A percentile compares a stretch with the other conserved stretches of the same genome.
Evolutionary conservation across 2,113 vertebrate species (phyloP).

Genomic region (Dissostichus mawsoni): DNA sequence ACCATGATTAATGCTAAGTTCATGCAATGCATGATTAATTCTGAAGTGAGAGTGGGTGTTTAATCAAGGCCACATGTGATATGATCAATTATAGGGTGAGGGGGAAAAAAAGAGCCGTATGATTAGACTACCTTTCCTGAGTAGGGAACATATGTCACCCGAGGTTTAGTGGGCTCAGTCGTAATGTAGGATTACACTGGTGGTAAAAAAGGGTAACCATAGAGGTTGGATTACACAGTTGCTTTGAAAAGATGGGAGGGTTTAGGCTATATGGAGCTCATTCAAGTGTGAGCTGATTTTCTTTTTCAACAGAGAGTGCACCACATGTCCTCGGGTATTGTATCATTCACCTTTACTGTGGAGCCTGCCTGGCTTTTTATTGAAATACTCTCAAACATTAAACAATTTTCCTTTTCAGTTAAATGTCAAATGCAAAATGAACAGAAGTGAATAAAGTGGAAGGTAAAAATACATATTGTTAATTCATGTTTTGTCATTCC

Average conservation of each 20-base stretch:
- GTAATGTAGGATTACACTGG: slow-evolving; percentile 62
- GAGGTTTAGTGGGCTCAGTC: slow-evolving; percentile 71
- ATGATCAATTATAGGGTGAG: slow-evolving; percentile 78
- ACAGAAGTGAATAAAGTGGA: not conserved
- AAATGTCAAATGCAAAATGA: not conserved
- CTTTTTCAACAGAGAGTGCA: slow-evolving; percentile 19
- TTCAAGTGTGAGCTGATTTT: slow-evolving; percentile 55
- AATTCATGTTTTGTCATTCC: not conserved
- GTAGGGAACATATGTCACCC: slow-evolving; percentile 73
- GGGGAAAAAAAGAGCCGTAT: slow-evolving; percentile 58
- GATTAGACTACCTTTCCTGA: slow-evolving; percentile 77
- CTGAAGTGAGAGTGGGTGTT: slow-evolving; percentile 77
- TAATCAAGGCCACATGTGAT: slow-evolving; percentile 81
- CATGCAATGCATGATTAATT: slow-evolving; percentile 83
- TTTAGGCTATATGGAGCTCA: slow-evolving; percentile 50
- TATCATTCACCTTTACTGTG: slow-evolving; percentile 18
- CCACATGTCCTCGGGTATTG: not conserved
- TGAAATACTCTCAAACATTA: not conserved
- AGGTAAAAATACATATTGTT: not conserved
- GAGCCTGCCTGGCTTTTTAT: slow-evolving; percentile 16
- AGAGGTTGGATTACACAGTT: slow-evolving; percentile 62
- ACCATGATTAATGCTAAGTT: slow-evolving; percentile 81
- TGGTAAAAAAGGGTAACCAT: slow-evolving; percentile 58
- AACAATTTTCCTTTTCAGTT: not conserved
- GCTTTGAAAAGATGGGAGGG: slow-evolving; percentile 57